Evolutionary conservation across 2,888 invertebrate genomes (phyloP).

Genomic region (Drosophila tripunctata): DNA sequence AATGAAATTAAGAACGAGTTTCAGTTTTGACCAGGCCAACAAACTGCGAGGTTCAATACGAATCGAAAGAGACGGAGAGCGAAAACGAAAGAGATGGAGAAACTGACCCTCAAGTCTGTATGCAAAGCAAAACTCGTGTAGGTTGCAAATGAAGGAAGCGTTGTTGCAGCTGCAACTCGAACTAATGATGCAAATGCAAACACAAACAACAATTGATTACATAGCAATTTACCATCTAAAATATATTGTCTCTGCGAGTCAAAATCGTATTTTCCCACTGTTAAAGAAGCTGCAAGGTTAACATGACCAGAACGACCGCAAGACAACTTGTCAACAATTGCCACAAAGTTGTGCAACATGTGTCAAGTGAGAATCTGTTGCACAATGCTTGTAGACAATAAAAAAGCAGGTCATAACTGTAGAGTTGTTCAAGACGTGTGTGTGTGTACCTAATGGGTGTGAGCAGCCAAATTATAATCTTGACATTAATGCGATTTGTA

Average conservation of each 20-base stretch:
- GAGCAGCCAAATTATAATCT: constrained; percentile 59
- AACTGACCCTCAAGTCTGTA: constrained; percentile 9
- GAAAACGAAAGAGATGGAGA: not conserved
- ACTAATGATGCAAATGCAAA: constrained; percentile 42
- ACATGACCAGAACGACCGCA: constrained; percentile 39
- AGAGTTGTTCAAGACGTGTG: constrained; percentile 42
- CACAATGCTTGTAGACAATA: not conserved
- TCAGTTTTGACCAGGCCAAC: constrained; percentile 29
- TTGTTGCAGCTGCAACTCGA: constrained; percentile 51
- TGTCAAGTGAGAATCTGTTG: constrained; percentile 19
- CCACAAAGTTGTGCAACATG: constrained; percentile 58
- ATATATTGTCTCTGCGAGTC: constrained; percentile 31
- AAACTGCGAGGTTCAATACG: constrained; percentile 15
- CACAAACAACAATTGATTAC: constrained; percentile 26
- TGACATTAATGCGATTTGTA: constrained; percentile 70
- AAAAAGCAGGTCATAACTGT: constrained; percentile 42
- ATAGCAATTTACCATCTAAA: constrained; percentile 63
- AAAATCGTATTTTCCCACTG: constrained; percentile 56
- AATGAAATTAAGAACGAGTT: constrained; percentile 74
- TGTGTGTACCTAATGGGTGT: constrained; percentile 35
- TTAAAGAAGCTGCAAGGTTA: constrained; percentile 67
- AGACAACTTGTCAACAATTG: constrained; percentile 51
- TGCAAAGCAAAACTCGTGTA: constrained; percentile 24
- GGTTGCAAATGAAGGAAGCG: constrained; percentile 52
- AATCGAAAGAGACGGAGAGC: not conserved